These are phyloP conservation scores for Fregetta grallaria DNA, from an alignment of 2,113 vertebrate species.

Conservation along the genomic window DNA sequence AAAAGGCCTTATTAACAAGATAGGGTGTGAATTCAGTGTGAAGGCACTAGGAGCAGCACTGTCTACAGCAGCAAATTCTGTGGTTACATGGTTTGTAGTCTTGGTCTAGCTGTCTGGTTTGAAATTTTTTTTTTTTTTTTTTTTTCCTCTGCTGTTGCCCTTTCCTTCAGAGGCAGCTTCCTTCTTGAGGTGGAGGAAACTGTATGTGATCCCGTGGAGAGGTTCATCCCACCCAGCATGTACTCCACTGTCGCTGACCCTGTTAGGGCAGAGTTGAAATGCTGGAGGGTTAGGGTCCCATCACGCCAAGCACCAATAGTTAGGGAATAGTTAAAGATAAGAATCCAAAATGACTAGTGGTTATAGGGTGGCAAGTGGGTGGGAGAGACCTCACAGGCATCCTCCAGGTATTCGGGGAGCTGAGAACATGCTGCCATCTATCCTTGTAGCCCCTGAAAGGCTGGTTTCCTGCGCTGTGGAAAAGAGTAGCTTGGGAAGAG, in stretches of 20 bases:
- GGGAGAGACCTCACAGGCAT: neutral
- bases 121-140: neutral
- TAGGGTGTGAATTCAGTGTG: neutral
- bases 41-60: neutral
- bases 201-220: neutral
- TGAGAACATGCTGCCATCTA: neutral
- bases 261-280: neutral
- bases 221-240: neutral
- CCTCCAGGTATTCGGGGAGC: neutral
- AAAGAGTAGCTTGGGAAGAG: neutral
- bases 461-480: neutral
- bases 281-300: neutral
- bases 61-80: accelerated
- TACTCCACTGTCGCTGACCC: neutral
- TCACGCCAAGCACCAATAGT: neutral
- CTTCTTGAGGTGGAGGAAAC: neutral
- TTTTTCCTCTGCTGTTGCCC: neutral
- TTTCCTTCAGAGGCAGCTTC: neutral
- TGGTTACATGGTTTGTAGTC: neutral
- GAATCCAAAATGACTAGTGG: neutral
- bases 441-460: neutral
- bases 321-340: neutral
- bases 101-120: neutral
- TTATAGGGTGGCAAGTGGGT: neutral
- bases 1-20: neutral